Conservation (phyloP, 1,140 invertebrate species). For the Drosophila takahashii region DNA sequence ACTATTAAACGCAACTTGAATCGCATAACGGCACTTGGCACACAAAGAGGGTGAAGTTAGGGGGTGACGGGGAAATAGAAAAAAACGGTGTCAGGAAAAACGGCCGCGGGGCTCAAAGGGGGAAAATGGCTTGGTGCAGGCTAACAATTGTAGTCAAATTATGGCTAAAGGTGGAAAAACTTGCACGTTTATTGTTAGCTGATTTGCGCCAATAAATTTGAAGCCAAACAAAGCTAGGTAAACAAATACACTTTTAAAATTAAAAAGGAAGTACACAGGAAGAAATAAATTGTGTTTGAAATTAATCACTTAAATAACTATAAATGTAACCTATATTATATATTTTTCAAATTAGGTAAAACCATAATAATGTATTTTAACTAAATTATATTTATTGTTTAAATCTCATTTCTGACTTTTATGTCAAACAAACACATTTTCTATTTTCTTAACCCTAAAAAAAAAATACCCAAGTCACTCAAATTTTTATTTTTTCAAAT, state of each 20-base stretch:
- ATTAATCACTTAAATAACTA: too few relatives aligned
- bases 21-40: constrained; percentile 66
- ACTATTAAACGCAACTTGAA: constrained; percentile 80
- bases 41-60: constrained; percentile 16
- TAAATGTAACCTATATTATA: too few relatives aligned
- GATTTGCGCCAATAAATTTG: constrained; percentile 63
- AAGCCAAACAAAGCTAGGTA: constrained; percentile 24
- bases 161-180: constrained; percentile 29
- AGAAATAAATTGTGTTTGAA: too few relatives aligned
- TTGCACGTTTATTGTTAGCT: constrained; percentile 36
- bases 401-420: too few relatives aligned
- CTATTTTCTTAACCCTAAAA: not conserved
- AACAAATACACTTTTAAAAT: constrained; percentile 17
- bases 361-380: not conserved
- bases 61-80: constrained; percentile 46
- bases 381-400: not conserved
- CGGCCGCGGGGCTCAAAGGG: constrained; percentile 29
- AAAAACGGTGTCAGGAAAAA: constrained; percentile 70
- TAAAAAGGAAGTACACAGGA: not conserved
- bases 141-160: constrained; percentile 45
- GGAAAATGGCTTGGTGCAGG: not conserved
- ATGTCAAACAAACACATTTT: too few relatives aligned
- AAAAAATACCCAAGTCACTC: not conserved
- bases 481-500: not conserved
- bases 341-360: too few relatives aligned